Evolutionary conservation across 2,888 invertebrate species (phyloP), one percentile per base, ranked within the genome.

Genomic region (Caenorhabditis drosophilae): DNA sequence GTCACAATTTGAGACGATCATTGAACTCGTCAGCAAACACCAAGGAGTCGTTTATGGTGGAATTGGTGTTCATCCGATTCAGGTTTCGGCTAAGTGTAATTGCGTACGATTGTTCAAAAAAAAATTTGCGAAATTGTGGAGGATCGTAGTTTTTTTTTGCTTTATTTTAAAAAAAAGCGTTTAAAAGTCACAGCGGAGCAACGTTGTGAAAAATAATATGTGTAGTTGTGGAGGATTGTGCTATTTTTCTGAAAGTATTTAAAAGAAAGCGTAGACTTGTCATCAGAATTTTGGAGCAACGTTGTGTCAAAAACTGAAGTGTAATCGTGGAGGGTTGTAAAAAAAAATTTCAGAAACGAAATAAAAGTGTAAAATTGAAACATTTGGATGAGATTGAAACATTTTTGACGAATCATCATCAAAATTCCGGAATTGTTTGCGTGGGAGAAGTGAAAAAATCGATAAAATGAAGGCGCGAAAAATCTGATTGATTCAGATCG

Each of bases 391-490:
- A 76, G 49, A 79, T 84, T 4, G 78, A 84, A 20, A 74, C 81
- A 4, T 67, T 66, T 45, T 77, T 85, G 18, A 80, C 81, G n/a
- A 60, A 77, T 50, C 70, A 82, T 55, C 70, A 79, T 45, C 80
- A 83, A 25, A 57, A 76, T 35, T 62, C 50, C 25, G 44, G n/a
- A n/a, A n/a, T 85, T 0, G 74, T 79, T 27, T 85, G 84, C 41
- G 80, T 85, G 42, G 85, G 85, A 25, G 85, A 85, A 81, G 84
- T 85, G 46, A 58, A 12, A 31, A 23, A 25, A 31, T 36, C 12
- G 15, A 9, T 38, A 20, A 20, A 38, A 38, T 11, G 16, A 38
- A 12, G 12, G 7, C 12, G 7, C 7, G 22, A 41, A 16, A 23
- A 41, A 23, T 15, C 20, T 20, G 4, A 41, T 41, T 20, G 41